Evolutionary conservation across 35 echinoderm and acorn worm species (phyloP), one percentile per base, ranked within the genome.

Genomic region (Lytechinus variegatus): DNA sequence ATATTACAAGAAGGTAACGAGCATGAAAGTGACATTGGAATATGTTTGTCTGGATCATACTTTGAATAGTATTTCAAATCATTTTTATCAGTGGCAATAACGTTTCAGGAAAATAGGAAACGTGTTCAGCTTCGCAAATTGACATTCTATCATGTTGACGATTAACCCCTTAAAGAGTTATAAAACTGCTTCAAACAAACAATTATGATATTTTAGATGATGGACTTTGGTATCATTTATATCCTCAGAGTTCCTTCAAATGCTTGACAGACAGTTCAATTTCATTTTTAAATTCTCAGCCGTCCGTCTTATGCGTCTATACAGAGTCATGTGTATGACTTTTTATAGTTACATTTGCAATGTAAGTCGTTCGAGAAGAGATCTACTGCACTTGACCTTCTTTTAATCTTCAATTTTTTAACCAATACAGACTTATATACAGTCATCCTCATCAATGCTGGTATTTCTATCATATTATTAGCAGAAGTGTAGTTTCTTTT

Each of bases 221-320:
- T 79, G 66, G 66, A 79, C 66, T 79, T 79, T 79, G 66, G 19
- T n/a, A 79, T 79, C 66, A 79, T 79, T 79, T 79, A 79, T 79
- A 79, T 24, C n/a, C 16, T 79, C 66, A 79, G n/a, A 79, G 19
- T 24, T 79, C n/a, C 66, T 24, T 24, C 66, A 79, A 79, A 24
- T 79, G 66, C n/a, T n/a, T 79, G 66, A 79, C 66, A 79, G 66
- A 16, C 66, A 24, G 66, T 79, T 24, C 66, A 16, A 79, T 79
- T 79, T 79, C 66, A 19, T 6, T 79, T 5, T 7, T 24, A 79
- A 79, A 6, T 79, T 79, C 66, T 24, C 8, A 79, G n/a, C 66
- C 16, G n/a, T 79, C 21, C 19, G 16, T 24, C 1, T n/a, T 24
- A 79, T 58, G 10, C 1, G 14, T 4, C 3, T 79, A 44, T 44